Conservation (phyloP, 1,140 invertebrate species). For the Drosophila navojoa region DNA sequence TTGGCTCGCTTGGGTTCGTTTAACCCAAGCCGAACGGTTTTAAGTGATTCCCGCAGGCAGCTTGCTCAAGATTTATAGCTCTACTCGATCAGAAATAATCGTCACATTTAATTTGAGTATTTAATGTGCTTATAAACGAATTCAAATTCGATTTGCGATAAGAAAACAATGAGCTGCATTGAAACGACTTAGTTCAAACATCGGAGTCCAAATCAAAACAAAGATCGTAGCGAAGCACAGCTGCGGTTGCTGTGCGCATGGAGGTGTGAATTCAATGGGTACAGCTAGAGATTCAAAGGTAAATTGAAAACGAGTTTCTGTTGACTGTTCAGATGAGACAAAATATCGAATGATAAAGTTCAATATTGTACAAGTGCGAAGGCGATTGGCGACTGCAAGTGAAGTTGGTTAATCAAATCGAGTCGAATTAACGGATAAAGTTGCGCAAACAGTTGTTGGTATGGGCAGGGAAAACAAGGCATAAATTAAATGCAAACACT, state of each 20-base stretch:
- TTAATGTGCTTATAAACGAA: conserved; percentile 14
- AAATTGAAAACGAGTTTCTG: conserved; percentile 9
- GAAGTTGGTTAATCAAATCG: conserved; percentile 36
- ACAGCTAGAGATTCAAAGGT: background rate
- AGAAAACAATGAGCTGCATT: conserved; percentile 19
- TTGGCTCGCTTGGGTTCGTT: conserved; percentile 1
- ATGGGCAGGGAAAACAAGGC: conserved; percentile 47
- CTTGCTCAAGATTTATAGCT: conserved; percentile 19
- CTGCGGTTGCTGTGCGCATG: background rate
- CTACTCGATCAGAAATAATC: conserved; percentile 39
- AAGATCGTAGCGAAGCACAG: background rate
- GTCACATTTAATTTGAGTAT: conserved; percentile 41
- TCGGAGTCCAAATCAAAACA: background rate
- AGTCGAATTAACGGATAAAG: conserved; percentile 19
- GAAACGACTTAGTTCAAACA: conserved; percentile 4
- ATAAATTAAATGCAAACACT: conserved; percentile 49
- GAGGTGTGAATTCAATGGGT: conserved; percentile 32
- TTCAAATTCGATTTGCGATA: conserved; percentile 25
- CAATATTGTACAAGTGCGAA: conserved; percentile 29
- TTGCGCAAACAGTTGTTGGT: conserved; percentile 48
- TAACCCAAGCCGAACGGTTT: background rate
- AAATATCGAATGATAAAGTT: background rate
- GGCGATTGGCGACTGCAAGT: conserved; percentile 31
- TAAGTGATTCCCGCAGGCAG: conserved; percentile 1
- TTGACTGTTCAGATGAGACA: conserved; percentile 16